phyloP scores from a whole-genome alignment of 2,113 vertebrate species.

The Petaurus breviceps region DNA sequence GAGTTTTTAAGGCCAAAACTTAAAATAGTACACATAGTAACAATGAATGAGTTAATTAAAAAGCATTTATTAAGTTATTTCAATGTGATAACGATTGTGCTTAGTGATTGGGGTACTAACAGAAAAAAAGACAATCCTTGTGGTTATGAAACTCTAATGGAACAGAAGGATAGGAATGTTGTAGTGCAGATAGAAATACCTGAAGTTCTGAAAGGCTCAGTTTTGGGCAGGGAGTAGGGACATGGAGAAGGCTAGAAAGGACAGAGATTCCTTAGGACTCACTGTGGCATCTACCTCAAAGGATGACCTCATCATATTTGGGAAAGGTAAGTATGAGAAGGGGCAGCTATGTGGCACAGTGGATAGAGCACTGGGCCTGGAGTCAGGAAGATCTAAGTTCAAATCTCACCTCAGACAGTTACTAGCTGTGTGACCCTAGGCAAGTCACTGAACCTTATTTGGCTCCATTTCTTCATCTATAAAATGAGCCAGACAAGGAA shows the following conservation, averaged over 20 bases:
- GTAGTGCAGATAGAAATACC: background rate
- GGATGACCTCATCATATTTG: background rate
- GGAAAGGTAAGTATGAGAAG: background rate
- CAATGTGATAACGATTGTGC: background rate
- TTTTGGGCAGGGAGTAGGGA: background rate
- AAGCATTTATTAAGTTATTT: background rate
- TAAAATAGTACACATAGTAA: background rate
- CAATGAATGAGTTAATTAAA: background rate
- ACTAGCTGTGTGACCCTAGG: too few species aligned
- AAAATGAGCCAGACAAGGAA: too few species aligned
- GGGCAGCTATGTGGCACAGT: too few species aligned
- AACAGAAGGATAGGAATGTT: background rate
- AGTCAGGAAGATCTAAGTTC: too few species aligned
- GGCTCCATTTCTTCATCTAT: too few species aligned
- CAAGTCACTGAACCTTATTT: too few species aligned
- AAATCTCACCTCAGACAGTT: too few species aligned
- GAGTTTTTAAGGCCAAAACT: background rate
- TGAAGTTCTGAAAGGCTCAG: background rate
- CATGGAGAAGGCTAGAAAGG: background rate
- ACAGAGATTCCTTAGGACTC: background rate
- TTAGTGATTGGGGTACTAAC: background rate
- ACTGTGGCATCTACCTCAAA: background rate
- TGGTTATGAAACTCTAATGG: background rate
- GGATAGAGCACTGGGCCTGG: too few species aligned
- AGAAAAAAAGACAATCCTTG: background rate